Evolutionary conservation across 2,797 vertebrate species (phyloP).

Genomic region (Hippoglossus hippoglossus): DNA sequence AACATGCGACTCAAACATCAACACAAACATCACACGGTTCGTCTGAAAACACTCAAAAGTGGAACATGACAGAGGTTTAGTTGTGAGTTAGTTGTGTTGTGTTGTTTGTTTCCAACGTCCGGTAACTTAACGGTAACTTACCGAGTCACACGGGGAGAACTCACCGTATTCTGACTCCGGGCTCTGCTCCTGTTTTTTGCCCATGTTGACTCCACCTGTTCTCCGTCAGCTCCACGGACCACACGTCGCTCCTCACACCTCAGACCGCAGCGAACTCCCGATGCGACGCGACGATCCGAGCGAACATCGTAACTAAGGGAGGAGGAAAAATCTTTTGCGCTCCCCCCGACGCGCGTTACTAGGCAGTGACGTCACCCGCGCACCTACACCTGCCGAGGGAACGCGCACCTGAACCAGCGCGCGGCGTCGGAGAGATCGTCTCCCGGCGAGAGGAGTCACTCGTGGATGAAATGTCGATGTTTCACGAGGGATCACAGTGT

Average conservation of each 20-base stretch:
- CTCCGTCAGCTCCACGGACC: not conserved
- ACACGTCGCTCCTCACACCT: too few species aligned
- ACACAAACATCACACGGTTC: too few species aligned
- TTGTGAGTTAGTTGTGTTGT: too few species aligned
- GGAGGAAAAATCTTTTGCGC: constrained; percentile 62
- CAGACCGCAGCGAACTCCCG: not conserved
- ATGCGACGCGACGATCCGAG: not conserved
- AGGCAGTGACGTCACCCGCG: constrained; percentile 62
- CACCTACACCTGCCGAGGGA: constrained; percentile 68
- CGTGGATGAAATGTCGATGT: not conserved
- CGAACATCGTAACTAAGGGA: constrained; percentile 1
- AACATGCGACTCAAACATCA: too few species aligned
- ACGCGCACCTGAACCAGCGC: constrained; percentile 57
- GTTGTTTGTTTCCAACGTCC: too few species aligned
- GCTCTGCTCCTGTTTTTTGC: constrained; percentile 65
- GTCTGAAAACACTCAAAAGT: too few species aligned
- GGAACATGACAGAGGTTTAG: too few species aligned
- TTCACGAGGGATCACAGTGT: too few species aligned
- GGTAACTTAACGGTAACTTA: constrained; percentile 4
- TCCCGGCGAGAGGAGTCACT: constrained; percentile 5
- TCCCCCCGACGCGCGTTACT: constrained; percentile 55
- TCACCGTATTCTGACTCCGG: constrained; percentile 75
- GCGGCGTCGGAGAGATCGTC: constrained; percentile 34
- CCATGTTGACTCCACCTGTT: constrained; percentile 60
- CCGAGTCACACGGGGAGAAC: constrained; percentile 6